A percentile compares a stretch with the other conserved stretches of the same genome.
phyloP scores from a whole-genome alignment of 2,113 vertebrate species.

The Leptobrachium ailaonicum region DNA sequence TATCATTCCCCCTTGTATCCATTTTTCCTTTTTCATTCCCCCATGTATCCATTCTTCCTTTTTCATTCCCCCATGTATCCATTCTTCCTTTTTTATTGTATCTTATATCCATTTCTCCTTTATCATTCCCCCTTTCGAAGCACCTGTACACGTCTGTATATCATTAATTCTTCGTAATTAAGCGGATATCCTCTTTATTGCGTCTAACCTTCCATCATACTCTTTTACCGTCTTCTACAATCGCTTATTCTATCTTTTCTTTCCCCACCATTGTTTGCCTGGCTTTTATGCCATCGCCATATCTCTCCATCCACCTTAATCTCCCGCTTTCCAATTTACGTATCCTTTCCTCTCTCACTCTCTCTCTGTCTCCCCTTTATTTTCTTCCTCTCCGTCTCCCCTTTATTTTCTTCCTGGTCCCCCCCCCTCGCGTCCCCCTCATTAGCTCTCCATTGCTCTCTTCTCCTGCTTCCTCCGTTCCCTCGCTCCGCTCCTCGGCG shows the following conservation, averaged over 20 bases:
- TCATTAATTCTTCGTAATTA: too few relatives aligned
- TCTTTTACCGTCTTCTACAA: background rate
- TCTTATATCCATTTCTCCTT: too few relatives aligned
- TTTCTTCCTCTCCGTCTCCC: background rate
- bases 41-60: too few relatives aligned
- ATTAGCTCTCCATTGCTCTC: constrained; percentile 45
- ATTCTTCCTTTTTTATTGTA: too few relatives aligned
- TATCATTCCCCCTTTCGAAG: too few relatives aligned
- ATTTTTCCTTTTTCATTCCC: too few relatives aligned
- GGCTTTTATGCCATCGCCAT: background rate
- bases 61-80: too few relatives aligned
- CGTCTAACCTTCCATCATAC: background rate
- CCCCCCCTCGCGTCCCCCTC: constrained; percentile 16
- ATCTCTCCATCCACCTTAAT: background rate
- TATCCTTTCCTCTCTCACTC: background rate
- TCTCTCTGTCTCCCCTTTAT: background rate
- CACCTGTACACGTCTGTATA: too few relatives aligned
- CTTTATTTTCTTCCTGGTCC: constrained; percentile 1
- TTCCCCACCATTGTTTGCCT: background rate
- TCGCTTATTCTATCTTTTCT: background rate
- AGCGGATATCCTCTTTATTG: too few relatives aligned
- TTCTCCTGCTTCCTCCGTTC: constrained; percentile 27
- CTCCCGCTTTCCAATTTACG: background rate
- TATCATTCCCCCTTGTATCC: background rate
- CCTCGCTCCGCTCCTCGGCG: constrained; percentile 43